Conservation (phyloP, 1,140 invertebrate species). For the Bombus superbus region DNA sequence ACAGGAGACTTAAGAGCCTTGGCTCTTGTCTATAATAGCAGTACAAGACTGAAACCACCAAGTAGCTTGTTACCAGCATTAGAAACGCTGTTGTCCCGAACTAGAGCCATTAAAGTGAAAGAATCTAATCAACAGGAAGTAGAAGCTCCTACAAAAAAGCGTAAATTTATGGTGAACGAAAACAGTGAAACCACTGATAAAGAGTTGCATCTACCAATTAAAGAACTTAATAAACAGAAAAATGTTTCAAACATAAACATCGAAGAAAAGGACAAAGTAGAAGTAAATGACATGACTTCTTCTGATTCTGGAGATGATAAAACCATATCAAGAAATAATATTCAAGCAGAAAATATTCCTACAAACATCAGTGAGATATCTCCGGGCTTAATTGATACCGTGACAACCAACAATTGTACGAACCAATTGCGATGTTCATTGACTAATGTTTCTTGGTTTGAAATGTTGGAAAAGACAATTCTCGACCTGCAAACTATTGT, state of each 20-base stretch:
- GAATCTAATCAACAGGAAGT: slow-evolving; percentile 71
- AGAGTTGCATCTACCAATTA: slow-evolving; percentile 50
- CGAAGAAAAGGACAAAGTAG: slow-evolving; percentile 63
- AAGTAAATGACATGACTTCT: slow-evolving; percentile 60
- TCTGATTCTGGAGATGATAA: slow-evolving; percentile 67
- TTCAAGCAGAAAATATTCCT: slow-evolving; percentile 59
- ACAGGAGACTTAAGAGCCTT: slow-evolving; percentile 84
- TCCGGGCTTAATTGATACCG: slow-evolving; percentile 51
- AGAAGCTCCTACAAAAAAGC: slow-evolving; percentile 78
- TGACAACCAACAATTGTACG: slow-evolving; percentile 68
- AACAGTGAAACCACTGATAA: slow-evolving; percentile 59
- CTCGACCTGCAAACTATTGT: slow-evolving; percentile 78
- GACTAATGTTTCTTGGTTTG: slow-evolving; percentile 79
- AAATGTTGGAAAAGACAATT: slow-evolving; percentile 81
- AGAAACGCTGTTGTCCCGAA: slow-evolving; percentile 74
- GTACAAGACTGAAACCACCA: slow-evolving; percentile 77
- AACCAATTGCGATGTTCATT: slow-evolving; percentile 74
- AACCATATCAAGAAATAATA: slow-evolving; percentile 57
- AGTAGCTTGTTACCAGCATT: slow-evolving; percentile 72
- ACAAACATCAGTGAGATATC: slow-evolving; percentile 45
- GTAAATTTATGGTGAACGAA: slow-evolving; percentile 74
- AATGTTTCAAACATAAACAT: slow-evolving; percentile 45
- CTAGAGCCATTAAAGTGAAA: slow-evolving; percentile 71
- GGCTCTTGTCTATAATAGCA: slow-evolving; percentile 83
- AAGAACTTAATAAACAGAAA: slow-evolving; percentile 58